Conservation (phyloP, 2,888 invertebrate genomes). For the Scaptomyza caliginosa region DNA sequence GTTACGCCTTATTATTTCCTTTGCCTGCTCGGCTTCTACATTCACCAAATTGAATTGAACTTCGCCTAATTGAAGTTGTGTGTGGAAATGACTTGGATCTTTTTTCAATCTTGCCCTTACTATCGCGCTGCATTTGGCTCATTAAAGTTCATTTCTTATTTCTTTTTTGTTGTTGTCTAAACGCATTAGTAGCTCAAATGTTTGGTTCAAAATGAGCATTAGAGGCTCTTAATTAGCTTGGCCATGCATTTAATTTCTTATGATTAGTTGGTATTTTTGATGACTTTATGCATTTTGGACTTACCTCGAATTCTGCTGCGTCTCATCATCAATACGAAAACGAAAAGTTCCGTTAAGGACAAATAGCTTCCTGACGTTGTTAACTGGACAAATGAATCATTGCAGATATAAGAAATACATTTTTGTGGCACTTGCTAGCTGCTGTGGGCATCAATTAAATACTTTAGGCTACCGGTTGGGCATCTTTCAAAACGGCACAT, state of each 20-base stretch:
- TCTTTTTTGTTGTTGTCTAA: conserved; percentile 22
- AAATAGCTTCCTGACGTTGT: not conserved
- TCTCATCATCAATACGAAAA: too few relatives aligned
- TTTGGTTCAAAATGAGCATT: conserved; percentile 5
- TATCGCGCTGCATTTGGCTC: conserved; percentile 55
- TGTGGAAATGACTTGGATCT: conserved; percentile 68
- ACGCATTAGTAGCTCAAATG: conserved; percentile 12
- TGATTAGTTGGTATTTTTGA: conserved; percentile 18
- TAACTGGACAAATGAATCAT: conserved; percentile 53
- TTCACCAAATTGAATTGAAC: conserved; percentile 61
- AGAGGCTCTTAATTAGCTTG: conserved; percentile 48
- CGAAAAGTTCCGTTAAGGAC: not conserved
- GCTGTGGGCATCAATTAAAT: conserved; percentile 66
- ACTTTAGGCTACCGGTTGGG: conserved; percentile 58
- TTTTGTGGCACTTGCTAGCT: conserved; percentile 33
- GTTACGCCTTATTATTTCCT: conserved; percentile 78
- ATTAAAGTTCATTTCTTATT: conserved; percentile 58
- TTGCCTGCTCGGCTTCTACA: conserved; percentile 29
- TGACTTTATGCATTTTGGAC: not conserved
- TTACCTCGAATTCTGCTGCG: too few relatives aligned
- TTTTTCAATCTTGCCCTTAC: conserved; percentile 25
- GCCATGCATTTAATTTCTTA: not conserved
- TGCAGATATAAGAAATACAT: conserved; percentile 31
- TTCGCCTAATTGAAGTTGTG: conserved; percentile 70
- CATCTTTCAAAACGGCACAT: conserved; percentile 72